Percentiles rank a stretch among this genome's conserved stretches.
These are phyloP conservation scores for Canis aureus DNA, from an alignment of 2,113 vertebrate genomes.

Conservation along the genomic window DNA sequence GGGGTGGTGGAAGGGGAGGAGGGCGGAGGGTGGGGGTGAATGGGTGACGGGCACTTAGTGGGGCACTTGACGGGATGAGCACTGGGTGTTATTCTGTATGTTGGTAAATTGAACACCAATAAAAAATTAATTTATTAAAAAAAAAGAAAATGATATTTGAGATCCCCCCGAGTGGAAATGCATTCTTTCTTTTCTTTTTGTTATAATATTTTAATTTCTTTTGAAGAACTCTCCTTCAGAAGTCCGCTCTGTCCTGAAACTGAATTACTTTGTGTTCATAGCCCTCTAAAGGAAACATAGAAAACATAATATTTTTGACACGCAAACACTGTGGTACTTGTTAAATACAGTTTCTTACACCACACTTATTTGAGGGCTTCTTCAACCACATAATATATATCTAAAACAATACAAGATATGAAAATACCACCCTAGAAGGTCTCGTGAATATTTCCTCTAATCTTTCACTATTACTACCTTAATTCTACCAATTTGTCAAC, in stretches of 20 bases:
- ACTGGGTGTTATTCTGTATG: no score
- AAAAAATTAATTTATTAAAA: no score
- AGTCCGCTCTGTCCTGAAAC: neutral
- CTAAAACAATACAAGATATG: neutral
- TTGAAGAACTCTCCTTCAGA: neutral
- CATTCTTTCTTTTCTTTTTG: neutral
- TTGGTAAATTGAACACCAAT: no score
- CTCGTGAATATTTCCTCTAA: neutral
- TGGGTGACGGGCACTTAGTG: no score
- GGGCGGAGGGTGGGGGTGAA: no score
- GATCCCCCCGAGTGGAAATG: neutral
- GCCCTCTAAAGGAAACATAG: neutral
- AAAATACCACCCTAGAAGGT: neutral
- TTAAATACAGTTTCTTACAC: neutral
- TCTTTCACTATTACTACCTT: neutral
- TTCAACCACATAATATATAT: neutral
- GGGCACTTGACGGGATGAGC: no score
- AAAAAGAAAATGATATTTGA: neutral
- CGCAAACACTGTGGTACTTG: neutral
- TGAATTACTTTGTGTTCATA: conserved; percentile 26
- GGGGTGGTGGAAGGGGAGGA: no score
- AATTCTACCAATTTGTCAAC: neutral
- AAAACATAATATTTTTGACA: neutral
- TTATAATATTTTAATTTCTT: conserved; percentile 19
- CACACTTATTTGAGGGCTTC: neutral